A percentile compares a stretch with the other conserved stretches of the same genome.
Evolutionary conservation across 2,797 vertebrate genomes (phyloP).

Genomic region (Phaenicophaeus curvirostris): DNA sequence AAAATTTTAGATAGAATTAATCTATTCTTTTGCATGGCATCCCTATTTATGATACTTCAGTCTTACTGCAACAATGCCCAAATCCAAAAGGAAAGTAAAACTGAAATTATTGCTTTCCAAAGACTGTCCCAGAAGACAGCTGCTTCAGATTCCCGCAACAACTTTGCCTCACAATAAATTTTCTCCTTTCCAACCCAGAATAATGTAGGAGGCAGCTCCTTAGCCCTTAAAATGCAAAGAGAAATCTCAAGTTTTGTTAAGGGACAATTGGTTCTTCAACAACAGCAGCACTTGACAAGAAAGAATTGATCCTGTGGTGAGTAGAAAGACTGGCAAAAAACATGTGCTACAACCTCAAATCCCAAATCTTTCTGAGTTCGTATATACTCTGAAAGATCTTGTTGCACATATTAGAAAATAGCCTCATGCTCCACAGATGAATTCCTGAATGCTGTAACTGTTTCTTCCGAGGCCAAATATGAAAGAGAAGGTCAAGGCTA

Average conservation of each 20-base stretch:
- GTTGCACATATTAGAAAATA: background rate
- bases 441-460: background rate
- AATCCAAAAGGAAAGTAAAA: background rate
- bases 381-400: background rate
- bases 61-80: background rate
- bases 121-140: background rate
- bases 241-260: background rate
- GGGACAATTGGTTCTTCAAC: background rate
- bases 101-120: background rate
- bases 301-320: background rate
- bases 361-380: background rate
- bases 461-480: background rate
- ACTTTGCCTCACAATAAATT: background rate
- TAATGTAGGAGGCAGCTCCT: background rate
- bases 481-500: background rate
- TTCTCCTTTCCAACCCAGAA: background rate
- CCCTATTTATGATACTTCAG: background rate
- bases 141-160: background rate
- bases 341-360: background rate
- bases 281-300: background rate
- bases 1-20: background rate
- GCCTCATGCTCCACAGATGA: background rate
- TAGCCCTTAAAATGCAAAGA: background rate
- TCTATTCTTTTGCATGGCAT: background rate
- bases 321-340: background rate